A percentile compares a stretch with the other conserved stretches of the same genome.
Evolutionary conservation across 2,113 vertebrate species (phyloP).

Genomic region (Sphaerodactylus townsendi): DNA sequence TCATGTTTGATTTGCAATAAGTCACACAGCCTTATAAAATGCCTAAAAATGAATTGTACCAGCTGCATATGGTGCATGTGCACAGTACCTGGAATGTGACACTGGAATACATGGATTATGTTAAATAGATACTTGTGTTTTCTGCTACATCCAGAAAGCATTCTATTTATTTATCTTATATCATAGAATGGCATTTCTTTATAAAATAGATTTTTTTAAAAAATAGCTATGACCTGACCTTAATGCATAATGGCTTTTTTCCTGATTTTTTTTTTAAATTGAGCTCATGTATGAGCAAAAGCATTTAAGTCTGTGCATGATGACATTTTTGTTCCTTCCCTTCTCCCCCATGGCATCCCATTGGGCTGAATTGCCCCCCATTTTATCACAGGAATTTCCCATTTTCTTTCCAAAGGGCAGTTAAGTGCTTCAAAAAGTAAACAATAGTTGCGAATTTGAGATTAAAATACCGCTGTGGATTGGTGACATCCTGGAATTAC

Average conservation of each 20-base stretch:
- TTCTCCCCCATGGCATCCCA: neutral
- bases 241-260: too few species aligned
- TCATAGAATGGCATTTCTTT: neutral
- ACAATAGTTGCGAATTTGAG: neutral
- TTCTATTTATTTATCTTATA: too few species aligned
- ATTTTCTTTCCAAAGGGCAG: neutral
- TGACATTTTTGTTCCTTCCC: neutral
- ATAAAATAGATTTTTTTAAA: neutral
- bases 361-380: accelerated
- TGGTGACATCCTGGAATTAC: neutral
- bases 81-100: neutral
- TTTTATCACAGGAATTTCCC: neutral
- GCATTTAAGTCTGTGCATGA: neutral
- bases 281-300: neutral
- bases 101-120: neutral
- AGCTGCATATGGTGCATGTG: neutral
- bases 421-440: neutral
- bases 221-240: too few species aligned
- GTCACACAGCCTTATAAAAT: neutral
- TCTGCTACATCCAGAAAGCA: neutral
- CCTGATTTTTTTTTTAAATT: too few species aligned
- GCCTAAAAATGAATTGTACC: neutral
- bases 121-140: neutral
- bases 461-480: neutral
- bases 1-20: too few species aligned